Conservation (phyloP, 1,140 invertebrate species). For the Drosophila sp. region DNA sequence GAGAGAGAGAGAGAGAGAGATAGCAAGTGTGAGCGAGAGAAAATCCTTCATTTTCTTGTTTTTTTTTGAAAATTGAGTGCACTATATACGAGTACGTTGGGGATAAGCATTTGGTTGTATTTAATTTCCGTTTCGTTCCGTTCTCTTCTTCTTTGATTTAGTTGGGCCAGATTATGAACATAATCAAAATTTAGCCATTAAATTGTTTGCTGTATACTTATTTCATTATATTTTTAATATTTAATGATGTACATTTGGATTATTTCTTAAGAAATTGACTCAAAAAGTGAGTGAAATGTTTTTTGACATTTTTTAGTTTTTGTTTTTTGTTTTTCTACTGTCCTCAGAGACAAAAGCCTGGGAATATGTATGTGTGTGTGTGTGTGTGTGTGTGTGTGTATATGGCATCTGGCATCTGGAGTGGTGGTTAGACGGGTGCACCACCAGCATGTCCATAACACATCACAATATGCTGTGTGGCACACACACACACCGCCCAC, state of each 20-base stretch:
- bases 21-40: background rate
- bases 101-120: conserved; percentile 3
- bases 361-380: background rate
- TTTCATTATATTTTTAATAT: conserved; percentile 1
- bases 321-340: background rate
- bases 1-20: background rate
- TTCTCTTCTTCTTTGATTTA: background rate
- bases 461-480: conserved; percentile 54
- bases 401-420: conserved; percentile 12
- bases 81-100: background rate
- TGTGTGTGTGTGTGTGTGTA: background rate
- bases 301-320: conserved; percentile 6
- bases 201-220: background rate
- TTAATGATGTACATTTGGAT: background rate
- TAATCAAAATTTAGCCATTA: background rate
- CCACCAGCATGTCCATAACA: conserved; percentile 43
- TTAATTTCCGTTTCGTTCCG: background rate
- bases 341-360: background rate
- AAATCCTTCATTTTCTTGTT: conserved; percentile 3
- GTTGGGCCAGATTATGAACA: background rate
- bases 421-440: conserved; percentile 12
- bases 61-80: background rate
- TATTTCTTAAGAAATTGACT: background rate
- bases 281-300: too few species aligned
- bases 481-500: conserved; percentile 24